phyloP scores from a whole-genome alignment of 2,797 vertebrate genomes.

The Sebastes itinus region DNA sequence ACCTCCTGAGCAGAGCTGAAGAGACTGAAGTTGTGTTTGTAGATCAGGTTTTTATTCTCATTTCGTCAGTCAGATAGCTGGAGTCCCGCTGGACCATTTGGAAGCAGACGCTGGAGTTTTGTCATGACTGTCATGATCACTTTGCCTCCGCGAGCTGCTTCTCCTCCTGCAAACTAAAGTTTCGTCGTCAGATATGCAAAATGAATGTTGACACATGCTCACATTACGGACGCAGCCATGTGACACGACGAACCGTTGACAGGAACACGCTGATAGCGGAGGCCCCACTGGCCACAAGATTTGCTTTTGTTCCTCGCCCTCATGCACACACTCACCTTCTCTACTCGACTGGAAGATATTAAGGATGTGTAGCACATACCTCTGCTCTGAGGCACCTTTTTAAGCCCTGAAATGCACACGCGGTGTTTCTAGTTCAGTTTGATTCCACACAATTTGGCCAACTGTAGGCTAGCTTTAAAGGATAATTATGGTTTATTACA shows the following conservation, averaged over 20 bases:
- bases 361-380: conserved; percentile 46
- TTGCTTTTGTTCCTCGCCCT: conserved; percentile 61
- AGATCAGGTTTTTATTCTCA: neutral
- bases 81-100: neutral
- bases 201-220: conserved; percentile 66
- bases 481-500: neutral
- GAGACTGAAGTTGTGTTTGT: conserved; percentile 12
- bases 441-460: neutral
- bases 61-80: neutral
- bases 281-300: conserved; percentile 67
- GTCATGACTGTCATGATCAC: neutral
- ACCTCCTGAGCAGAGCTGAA: conserved; percentile 18
- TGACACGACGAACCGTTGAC: conserved; percentile 72
- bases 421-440: conserved; percentile 9
- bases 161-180: conserved; percentile 21
- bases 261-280: conserved; percentile 70
- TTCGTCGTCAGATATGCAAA: conserved; percentile 63
- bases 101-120: neutral
- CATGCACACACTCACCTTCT: conserved; percentile 53
- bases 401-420: neutral
- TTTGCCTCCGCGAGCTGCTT: neutral
- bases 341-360: conserved; percentile 52
- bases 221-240: conserved; percentile 65
- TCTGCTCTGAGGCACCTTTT: conserved; percentile 31
- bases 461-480: neutral